Conservation (phyloP, 2,888 invertebrate genomes). For the Taenaris catops region DNA sequence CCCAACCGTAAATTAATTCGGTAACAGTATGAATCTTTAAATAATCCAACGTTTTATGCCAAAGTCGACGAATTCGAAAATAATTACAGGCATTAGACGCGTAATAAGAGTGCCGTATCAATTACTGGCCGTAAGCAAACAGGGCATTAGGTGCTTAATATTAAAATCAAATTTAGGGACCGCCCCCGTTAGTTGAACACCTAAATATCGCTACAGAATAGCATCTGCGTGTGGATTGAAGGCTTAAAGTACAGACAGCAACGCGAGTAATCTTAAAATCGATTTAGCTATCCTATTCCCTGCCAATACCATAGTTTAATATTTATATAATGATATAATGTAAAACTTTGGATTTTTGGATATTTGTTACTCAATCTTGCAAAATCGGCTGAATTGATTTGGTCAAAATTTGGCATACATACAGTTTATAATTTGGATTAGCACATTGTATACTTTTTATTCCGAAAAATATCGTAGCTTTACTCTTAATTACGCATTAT, state of each 20-base stretch:
- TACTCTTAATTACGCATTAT: no score
- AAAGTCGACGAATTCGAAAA: constrained; percentile 70
- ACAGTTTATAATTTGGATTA: no score
- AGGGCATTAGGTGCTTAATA: constrained; percentile 68
- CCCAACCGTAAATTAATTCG: constrained; percentile 23
- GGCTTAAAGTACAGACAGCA: constrained; percentile 37
- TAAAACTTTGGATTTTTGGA: no score
- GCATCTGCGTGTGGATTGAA: constrained; percentile 35
- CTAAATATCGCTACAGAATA: constrained; percentile 25
- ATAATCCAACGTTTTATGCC: constrained; percentile 62
- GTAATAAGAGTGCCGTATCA: constrained; percentile 70
- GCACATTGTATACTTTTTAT: no score
- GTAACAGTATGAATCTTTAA: constrained; percentile 18
- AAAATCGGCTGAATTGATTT: no score
- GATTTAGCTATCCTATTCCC: no score
- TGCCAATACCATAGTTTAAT: no score
- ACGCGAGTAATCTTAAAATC: no score
- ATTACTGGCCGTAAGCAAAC: constrained; percentile 67
- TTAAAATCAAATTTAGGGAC: constrained; percentile 76
- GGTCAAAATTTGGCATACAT: no score
- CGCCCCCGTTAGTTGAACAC: constrained; percentile 35
- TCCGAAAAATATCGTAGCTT: no score
- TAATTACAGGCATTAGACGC: constrained; percentile 73
- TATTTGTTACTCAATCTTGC: no score
- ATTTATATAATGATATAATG: no score